phyloP scores from a whole-genome alignment of 1,140 invertebrate genomes.

The Lepidurus packardi region DNA sequence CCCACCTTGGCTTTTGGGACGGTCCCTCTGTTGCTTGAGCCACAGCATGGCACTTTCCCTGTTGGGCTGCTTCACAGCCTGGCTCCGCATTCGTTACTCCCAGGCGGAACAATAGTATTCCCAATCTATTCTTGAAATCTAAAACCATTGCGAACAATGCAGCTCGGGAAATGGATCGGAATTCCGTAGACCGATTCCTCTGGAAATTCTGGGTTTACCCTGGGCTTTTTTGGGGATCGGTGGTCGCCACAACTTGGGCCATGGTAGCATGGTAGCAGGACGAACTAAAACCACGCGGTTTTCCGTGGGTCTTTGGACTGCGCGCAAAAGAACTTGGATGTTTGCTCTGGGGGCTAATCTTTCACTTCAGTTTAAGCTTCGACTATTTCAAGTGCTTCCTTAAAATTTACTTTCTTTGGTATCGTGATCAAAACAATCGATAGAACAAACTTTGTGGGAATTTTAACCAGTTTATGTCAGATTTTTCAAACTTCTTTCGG shows the following conservation, averaged over 20 bases:
- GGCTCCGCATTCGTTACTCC: not conserved
- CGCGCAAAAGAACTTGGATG: too few relatives aligned
- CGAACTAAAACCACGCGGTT: too few relatives aligned
- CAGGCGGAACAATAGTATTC: not conserved
- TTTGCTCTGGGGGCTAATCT: too few relatives aligned
- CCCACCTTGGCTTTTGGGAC: slow-evolving; percentile 16
- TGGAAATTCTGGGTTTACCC: not conserved
- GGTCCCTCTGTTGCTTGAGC: not conserved
- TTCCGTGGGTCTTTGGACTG: too few relatives aligned
- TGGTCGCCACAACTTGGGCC: not conserved
- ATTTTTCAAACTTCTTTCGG: too few relatives aligned
- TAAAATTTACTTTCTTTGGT: too few relatives aligned
- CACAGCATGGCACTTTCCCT: slow-evolving; percentile 20
- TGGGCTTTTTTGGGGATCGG: not conserved
- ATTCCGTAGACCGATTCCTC: not conserved
- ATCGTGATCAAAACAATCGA: too few relatives aligned
- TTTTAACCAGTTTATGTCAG: too few relatives aligned
- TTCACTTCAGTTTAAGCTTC: too few relatives aligned
- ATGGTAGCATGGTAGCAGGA: not conserved
- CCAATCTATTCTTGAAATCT: not conserved
- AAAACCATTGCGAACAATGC: not conserved
- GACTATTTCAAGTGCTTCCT: too few relatives aligned
- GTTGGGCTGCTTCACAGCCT: not conserved
- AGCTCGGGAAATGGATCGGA: slow-evolving; percentile 4
- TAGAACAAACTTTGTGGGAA: too few relatives aligned